A percentile compares a stretch with the other conserved stretches of the same genome.
Conservation (phyloP, 2,888 invertebrate species). For the Agapetus fuscipes region DNA sequence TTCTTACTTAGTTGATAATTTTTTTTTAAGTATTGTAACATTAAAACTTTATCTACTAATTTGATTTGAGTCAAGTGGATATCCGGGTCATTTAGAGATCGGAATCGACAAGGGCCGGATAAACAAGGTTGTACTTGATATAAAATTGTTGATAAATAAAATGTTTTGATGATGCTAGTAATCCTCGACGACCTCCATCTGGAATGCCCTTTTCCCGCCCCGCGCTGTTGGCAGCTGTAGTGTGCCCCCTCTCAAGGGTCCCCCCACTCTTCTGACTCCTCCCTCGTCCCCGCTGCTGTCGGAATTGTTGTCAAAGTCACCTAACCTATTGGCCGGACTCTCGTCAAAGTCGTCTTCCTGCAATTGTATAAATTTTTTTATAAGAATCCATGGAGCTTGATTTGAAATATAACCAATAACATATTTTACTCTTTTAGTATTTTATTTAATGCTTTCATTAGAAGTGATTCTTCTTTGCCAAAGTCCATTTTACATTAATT, state of each 20-base stretch:
- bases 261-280: not conserved
- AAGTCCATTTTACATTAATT: too few relatives aligned
- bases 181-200: constrained; percentile 20
- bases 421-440: not conserved
- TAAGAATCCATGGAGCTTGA: too few relatives aligned
- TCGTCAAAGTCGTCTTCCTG: constrained; percentile 16
- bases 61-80: too few relatives aligned
- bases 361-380: constrained; percentile 2
- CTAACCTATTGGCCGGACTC: constrained; percentile 15
- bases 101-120: too few relatives aligned
- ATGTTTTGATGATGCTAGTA: constrained; percentile 5
- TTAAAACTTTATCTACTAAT: too few relatives aligned
- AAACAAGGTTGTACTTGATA: too few relatives aligned
- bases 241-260: constrained; percentile 7
- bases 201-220: constrained; percentile 14
- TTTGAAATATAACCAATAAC: not conserved
- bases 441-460: not conserved
- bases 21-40: too few relatives aligned
- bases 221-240: constrained; percentile 1
- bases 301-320: constrained; percentile 17
- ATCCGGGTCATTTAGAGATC: too few relatives aligned
- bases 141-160: too few relatives aligned
- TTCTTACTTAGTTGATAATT: too few relatives aligned
- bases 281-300: constrained; percentile 14
- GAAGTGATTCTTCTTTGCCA: too few relatives aligned